phyloP scores from a whole-genome alignment of 2,797 vertebrate genomes.

The Dryobates pubescens region DNA sequence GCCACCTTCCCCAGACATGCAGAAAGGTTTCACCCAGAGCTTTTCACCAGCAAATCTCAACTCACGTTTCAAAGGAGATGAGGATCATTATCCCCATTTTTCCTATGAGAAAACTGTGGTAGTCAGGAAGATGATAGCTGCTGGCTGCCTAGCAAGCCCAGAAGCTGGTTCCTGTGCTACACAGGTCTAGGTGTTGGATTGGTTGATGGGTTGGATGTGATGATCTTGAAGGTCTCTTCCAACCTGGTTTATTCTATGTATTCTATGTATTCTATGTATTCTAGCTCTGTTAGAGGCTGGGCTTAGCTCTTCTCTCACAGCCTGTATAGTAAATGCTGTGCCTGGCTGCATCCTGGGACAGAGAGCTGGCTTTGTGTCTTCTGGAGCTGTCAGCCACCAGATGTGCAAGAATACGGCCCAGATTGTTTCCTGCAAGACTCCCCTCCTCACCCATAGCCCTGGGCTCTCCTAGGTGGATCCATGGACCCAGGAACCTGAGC shows the following conservation, averaged over 20 bases:
- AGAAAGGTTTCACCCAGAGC: fast-evolving
- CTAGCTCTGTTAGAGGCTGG: neutral
- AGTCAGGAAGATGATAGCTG: neutral
- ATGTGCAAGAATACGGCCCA: neutral
- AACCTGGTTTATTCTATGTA: too few species aligned
- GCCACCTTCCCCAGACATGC: neutral
- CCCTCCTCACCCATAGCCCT: neutral
- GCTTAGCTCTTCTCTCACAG: neutral
- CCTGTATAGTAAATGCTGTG: neutral
- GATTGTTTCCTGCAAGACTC: neutral
- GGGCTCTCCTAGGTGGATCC: neutral
- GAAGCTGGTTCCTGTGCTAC: neutral
- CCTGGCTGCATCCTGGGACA: neutral
- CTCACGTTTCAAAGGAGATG: neutral
- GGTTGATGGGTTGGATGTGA: too few species aligned
- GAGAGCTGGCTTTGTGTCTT: neutral
- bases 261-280: too few species aligned
- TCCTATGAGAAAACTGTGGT: neutral
- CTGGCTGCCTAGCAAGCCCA: neutral
- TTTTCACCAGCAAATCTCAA: neutral
- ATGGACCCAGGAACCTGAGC: neutral
- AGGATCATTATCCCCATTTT: neutral
- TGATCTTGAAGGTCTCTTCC: too few species aligned
- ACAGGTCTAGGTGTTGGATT: too few species aligned
- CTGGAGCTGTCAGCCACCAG: neutral